A percentile compares a stretch with the other conserved stretches of the same genome.
Conservation (phyloP, 2,888 invertebrate species). For the Strigamia maritima region DNA sequence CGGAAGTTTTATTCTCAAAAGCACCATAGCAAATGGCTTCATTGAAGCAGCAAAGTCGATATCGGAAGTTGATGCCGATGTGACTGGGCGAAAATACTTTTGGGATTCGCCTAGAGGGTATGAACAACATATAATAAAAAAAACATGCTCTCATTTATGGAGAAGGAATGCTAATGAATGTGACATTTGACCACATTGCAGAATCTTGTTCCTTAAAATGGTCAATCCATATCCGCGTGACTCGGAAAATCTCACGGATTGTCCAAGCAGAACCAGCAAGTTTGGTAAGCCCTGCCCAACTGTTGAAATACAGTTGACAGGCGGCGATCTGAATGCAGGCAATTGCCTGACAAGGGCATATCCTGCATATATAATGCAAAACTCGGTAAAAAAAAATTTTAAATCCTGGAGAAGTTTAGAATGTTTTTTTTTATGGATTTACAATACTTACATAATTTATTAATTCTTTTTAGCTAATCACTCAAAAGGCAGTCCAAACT, state of each 20-base stretch:
- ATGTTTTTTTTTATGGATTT: too few relatives aligned
- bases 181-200: slow-evolving; percentile 26
- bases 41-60: background rate
- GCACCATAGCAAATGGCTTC: background rate
- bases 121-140: background rate
- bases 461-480: background rate
- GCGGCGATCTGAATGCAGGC: background rate
- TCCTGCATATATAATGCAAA: slow-evolving; percentile 17
- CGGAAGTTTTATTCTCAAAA: slow-evolving; percentile 25
- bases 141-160: background rate
- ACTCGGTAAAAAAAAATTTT: background rate
- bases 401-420: too few relatives aligned
- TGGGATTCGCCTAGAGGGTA: slow-evolving; percentile 38
- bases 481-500: background rate
- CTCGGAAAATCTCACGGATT: slow-evolving; percentile 1
- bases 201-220: slow-evolving; percentile 36
- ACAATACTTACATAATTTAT: too few relatives aligned
- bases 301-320: slow-evolving; percentile 15
- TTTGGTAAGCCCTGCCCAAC: background rate
- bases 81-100: slow-evolving; percentile 29
- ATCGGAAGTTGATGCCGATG: slow-evolving; percentile 21
- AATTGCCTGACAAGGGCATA: slow-evolving; percentile 26
- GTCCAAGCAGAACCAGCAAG: slow-evolving; percentile 10
- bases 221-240: slow-evolving; percentile 25
- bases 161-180: background rate